phyloP scores from a whole-genome alignment of 2,113 vertebrate genomes.

The Oreocharis arfaki region DNA sequence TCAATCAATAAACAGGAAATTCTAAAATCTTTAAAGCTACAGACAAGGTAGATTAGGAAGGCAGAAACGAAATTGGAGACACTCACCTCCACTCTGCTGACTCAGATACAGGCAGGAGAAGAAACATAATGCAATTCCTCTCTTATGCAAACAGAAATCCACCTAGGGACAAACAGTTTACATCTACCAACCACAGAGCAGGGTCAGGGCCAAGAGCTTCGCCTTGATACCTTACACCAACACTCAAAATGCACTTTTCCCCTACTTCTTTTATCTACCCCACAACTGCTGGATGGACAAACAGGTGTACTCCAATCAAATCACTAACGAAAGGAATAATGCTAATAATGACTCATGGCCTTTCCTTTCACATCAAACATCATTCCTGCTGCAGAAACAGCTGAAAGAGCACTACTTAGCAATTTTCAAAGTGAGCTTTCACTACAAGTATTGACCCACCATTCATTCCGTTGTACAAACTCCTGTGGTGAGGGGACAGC shows the following conservation, averaged over 20 bases:
- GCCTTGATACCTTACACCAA: background rate
- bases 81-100: background rate
- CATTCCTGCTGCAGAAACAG: background rate
- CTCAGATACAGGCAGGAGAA: background rate
- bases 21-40: background rate
- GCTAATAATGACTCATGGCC: background rate
- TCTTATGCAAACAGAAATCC: background rate
- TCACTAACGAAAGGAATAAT: background rate
- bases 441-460: slow-evolving; percentile 19
- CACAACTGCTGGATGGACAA: background rate
- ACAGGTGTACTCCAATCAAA: background rate
- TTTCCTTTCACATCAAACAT: background rate
- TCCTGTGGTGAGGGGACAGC: slow-evolving; percentile 56
- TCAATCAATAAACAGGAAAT: background rate
- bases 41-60: background rate
- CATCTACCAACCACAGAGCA: background rate
- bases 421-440: background rate
- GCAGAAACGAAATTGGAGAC: background rate
- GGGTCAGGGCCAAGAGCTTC: background rate
- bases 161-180: background rate
- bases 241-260: background rate
- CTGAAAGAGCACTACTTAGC: background rate
- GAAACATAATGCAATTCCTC: background rate
- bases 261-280: background rate
- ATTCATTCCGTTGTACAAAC: slow-evolving; percentile 65